Percentiles rank a stretch among this genome's conserved stretches.
These are phyloP conservation scores for Cyclura pinguis DNA, from an alignment of 2,797 vertebrate genomes.

Conservation along the genomic window DNA sequence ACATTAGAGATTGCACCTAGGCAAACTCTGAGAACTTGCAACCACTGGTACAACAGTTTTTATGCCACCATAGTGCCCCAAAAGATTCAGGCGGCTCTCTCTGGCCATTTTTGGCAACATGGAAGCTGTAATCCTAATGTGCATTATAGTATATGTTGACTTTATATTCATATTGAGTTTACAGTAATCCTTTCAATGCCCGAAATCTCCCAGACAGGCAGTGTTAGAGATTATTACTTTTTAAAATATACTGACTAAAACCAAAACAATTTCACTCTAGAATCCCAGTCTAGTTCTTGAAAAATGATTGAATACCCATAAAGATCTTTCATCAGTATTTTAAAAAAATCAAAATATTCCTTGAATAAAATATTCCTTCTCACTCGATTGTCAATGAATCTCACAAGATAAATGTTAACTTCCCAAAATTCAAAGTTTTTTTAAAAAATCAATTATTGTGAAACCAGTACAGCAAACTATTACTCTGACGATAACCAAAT, in stretches of 20 bases:
- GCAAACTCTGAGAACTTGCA: too few species aligned
- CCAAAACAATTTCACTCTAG: neutral
- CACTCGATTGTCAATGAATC: neutral
- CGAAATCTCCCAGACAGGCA: neutral
- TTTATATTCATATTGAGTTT: conserved; percentile 2
- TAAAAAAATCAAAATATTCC: neutral
- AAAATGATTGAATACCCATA: neutral
- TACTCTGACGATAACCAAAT: conserved; percentile 1
- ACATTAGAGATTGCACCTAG: too few species aligned
- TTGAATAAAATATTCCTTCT: neutral
- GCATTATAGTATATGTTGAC: neutral
- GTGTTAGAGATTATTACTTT: neutral
- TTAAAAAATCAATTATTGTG: neutral
- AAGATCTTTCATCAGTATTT: neutral
- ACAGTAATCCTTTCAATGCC: neutral
- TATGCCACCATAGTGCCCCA: neutral
- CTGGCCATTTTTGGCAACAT: neutral
- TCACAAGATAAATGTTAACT: neutral
- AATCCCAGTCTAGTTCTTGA: neutral
- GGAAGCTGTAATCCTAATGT: neutral
- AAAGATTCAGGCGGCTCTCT: neutral
- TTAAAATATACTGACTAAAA: conserved; percentile 5
- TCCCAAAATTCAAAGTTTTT: neutral
- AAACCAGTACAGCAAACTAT: conserved; percentile 18
- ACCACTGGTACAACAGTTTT: neutral